These are phyloP conservation scores for Heliconius hermathena DNA, from an alignment of 1,140 invertebrate genomes.

Conservation along the genomic window DNA sequence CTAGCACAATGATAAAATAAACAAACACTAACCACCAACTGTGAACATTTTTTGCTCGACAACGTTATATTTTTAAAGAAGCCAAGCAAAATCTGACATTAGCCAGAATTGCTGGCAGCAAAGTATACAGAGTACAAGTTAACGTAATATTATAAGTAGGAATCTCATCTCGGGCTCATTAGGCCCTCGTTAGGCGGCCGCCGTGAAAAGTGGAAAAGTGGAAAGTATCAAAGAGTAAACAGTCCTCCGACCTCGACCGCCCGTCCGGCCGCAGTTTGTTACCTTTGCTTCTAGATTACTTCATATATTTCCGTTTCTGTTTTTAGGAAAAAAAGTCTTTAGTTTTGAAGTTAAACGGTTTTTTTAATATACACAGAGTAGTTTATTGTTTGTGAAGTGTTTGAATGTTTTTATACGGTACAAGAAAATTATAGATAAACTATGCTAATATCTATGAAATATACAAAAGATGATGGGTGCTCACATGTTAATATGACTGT, in stretches of 20 bases:
- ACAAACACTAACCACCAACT: neutral
- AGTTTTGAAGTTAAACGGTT: too few relatives aligned
- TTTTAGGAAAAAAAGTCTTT: neutral
- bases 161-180: constrained; percentile 40
- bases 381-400: too few relatives aligned
- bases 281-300: neutral
- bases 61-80: neutral
- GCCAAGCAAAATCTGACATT: constrained; percentile 13
- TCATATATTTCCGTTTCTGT: neutral
- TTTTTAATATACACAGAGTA: too few relatives aligned
- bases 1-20: neutral
- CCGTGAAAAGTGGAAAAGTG: neutral
- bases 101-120: constrained; percentile 15
- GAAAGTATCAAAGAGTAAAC: neutral
- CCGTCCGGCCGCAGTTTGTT: neutral
- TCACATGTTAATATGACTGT: neutral
- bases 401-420: too few relatives aligned
- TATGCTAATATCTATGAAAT: neutral
- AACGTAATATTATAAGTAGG: constrained; percentile 38
- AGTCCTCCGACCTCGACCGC: neutral
- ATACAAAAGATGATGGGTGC: neutral
- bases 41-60: neutral
- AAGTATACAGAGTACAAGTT: constrained; percentile 28
- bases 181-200: constrained; percentile 32
- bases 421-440: too few relatives aligned